A percentile compares a stretch with the other conserved stretches of the same genome.
Conservation (phyloP, 2,888 invertebrate genomes). For the Phlogophora meticulosa region DNA sequence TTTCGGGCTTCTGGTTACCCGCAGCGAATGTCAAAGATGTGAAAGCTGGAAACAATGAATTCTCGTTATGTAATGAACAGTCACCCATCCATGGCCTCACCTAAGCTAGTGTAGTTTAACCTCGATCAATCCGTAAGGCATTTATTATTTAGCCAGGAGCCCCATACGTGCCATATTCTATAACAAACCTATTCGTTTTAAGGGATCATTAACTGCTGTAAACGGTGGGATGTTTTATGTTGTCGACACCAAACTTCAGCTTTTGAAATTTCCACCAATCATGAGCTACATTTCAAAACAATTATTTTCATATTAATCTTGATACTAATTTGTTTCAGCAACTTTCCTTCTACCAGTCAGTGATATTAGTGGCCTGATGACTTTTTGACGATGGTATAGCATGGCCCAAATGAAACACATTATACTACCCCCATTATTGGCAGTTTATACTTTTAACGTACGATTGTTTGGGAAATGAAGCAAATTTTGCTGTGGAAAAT, state of each 20-base stretch:
- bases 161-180: too few species aligned
- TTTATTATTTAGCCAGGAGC: too few species aligned
- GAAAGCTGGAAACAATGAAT: too few species aligned
- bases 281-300: slow-evolving; percentile 32
- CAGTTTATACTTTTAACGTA: slow-evolving; percentile 47
- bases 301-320: slow-evolving; percentile 58
- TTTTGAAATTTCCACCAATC: neutral
- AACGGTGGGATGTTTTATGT: too few species aligned
- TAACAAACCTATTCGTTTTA: too few species aligned
- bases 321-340: slow-evolving; percentile 44
- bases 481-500: slow-evolving; percentile 10
- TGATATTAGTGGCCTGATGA: slow-evolving; percentile 61
- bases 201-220: too few species aligned
- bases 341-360: slow-evolving; percentile 6
- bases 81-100: too few species aligned
- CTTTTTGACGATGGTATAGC: slow-evolving; percentile 78
- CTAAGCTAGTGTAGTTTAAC: too few species aligned
- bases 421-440: slow-evolving; percentile 52
- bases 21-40: too few species aligned
- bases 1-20: too few species aligned
- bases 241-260: neutral
- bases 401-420: slow-evolving; percentile 71
- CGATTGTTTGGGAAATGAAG: slow-evolving; percentile 11
- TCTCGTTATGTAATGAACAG: too few species aligned
- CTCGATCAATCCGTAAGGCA: too few species aligned